These are phyloP conservation scores for Tetropium fuscum DNA, from an alignment of 2,888 invertebrate species.

Conservation along the genomic window DNA sequence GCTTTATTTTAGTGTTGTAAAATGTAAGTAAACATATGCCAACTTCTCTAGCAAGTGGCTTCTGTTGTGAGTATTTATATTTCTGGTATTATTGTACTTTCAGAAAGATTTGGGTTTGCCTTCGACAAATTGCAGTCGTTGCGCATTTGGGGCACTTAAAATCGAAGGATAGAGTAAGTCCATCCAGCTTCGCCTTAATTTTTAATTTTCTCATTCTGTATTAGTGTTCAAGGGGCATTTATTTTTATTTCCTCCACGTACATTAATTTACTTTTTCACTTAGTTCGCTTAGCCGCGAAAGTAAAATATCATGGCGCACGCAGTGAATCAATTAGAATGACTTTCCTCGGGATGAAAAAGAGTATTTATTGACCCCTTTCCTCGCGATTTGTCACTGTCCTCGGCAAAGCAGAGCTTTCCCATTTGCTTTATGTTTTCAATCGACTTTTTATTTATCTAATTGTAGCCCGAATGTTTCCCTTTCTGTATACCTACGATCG, in stretches of 20 bases:
- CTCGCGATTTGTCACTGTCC: constrained; percentile 27
- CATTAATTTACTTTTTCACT: constrained; percentile 38
- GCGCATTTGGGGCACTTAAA: too few relatives aligned
- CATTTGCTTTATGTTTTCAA: constrained; percentile 25
- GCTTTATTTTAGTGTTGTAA: too few relatives aligned
- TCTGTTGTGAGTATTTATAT: too few relatives aligned
- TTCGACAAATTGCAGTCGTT: too few relatives aligned
- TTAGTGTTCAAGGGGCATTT: constrained; percentile 34
- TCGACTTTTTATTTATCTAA: constrained; percentile 27
- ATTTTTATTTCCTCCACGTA: constrained; percentile 39
- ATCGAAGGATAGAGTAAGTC: too few relatives aligned
- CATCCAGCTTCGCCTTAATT: too few relatives aligned
- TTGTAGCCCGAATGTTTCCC: constrained; percentile 21
- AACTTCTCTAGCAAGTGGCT: too few relatives aligned
- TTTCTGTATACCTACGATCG: constrained; percentile 8
- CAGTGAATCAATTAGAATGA: constrained; percentile 36
- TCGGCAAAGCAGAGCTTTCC: constrained; percentile 13
- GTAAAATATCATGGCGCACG: constrained; percentile 30
- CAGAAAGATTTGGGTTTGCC: too few relatives aligned
- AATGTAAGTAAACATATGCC: too few relatives aligned
- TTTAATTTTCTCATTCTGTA: constrained; percentile 29
- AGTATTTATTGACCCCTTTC: constrained; percentile 21
- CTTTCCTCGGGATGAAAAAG: constrained; percentile 22
- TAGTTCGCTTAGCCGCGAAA: constrained; percentile 26
- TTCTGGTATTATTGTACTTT: too few relatives aligned